Percentiles rank a stretch among this genome's conserved stretches.
Evolutionary conservation across 1,140 invertebrate species (phyloP).

Genomic region (Hyles euphorbiae): DNA sequence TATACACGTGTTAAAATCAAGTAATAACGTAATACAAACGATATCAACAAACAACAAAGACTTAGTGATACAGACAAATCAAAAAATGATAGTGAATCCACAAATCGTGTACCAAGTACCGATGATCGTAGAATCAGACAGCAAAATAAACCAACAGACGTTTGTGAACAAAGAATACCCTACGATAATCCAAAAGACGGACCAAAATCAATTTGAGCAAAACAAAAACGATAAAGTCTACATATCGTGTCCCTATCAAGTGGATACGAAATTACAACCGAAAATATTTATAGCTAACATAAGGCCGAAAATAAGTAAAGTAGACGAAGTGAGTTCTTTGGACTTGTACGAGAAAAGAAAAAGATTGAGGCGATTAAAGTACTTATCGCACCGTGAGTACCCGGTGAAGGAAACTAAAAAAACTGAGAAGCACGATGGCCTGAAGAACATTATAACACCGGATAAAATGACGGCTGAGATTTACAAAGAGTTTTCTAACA

Average conservation of each 20-base stretch:
- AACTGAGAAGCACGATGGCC: conserved; percentile 23
- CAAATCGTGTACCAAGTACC: conserved; percentile 68
- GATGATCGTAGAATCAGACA: conserved; percentile 54
- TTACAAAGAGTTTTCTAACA: conserved; percentile 52
- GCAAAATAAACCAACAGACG: conserved; percentile 35
- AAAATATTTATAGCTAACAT: conserved; percentile 60
- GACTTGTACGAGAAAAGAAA: conserved; percentile 65
- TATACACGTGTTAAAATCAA: conserved; percentile 46
- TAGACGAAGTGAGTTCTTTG: conserved; percentile 60
- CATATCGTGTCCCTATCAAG: conserved; percentile 54
- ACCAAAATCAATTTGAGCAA: conserved; percentile 37
- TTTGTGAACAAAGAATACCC: conserved; percentile 37
- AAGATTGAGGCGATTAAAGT: conserved; percentile 47
- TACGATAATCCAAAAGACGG: conserved; percentile 38
- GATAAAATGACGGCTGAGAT: conserved; percentile 62
- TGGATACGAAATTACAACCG: conserved; percentile 56
- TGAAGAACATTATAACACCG: conserved; percentile 59
- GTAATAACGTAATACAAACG: conserved; percentile 47
- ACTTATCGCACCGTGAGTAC: conserved; percentile 33
- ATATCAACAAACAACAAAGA: conserved; percentile 42
- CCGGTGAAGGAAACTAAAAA: conserved; percentile 37
- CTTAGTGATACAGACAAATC: conserved; percentile 37
- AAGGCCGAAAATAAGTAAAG: conserved; percentile 37
- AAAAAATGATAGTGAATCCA: conserved; percentile 56
- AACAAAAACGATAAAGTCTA: conserved; percentile 53